These are phyloP conservation scores for Liopterus haemorrhoidalis DNA, from an alignment of 2,888 invertebrate species.

Conservation along the genomic window DNA sequence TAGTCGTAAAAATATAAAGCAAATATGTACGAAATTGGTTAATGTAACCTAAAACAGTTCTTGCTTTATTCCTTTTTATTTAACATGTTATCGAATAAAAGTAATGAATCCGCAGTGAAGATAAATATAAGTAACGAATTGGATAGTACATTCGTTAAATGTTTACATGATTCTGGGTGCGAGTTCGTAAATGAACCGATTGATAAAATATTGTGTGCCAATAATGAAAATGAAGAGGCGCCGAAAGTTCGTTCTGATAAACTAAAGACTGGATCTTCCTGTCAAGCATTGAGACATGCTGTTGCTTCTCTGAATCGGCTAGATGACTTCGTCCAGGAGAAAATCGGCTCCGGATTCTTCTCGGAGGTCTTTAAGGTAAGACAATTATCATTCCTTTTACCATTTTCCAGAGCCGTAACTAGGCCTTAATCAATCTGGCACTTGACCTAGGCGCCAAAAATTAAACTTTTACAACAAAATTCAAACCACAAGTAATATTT, in stretches of 20 bases:
- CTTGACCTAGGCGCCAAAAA: neutral
- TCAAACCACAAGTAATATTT: conserved; percentile 9
- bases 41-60: conserved; percentile 39
- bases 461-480: conserved; percentile 2
- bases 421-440: too few species aligned
- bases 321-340: conserved; percentile 89
- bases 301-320: conserved; percentile 86
- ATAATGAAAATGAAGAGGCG: conserved; percentile 35
- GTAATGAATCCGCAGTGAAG: conserved; percentile 34
- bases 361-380: conserved; percentile 96
- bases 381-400: too few species aligned
- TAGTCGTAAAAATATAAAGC: conserved; percentile 26
- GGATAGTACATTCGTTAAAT: conserved; percentile 16
- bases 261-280: conserved; percentile 69
- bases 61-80: conserved; percentile 22
- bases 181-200: conserved; percentile 15
- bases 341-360: conserved; percentile 93
- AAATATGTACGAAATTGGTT: conserved; percentile 47
- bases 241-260: conserved; percentile 46
- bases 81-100: conserved; percentile 39
- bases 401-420: too few species aligned
- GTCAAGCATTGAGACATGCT: conserved; percentile 84
- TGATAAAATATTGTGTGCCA: conserved; percentile 16
- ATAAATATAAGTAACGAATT: conserved; percentile 13
- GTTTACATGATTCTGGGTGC: conserved; percentile 15